Conservation (phyloP, 2,113 vertebrate species). For the Cebus imitator region DNA sequence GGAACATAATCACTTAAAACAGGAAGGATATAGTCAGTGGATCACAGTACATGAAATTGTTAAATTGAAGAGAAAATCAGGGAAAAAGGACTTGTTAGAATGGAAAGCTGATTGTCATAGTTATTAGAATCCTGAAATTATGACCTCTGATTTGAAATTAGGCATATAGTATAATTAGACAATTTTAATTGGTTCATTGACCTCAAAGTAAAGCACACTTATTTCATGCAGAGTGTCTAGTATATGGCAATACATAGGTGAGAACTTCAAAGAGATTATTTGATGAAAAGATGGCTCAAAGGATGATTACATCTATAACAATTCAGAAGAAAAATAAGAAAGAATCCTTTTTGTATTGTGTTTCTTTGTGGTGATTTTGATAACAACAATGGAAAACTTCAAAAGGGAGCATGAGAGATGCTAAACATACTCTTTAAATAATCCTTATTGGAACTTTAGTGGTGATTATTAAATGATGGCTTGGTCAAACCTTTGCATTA, state of each 20-base stretch:
- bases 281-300: constrained; percentile 9
- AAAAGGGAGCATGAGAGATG: background rate
- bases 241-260: background rate
- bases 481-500: background rate
- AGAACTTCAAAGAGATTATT: background rate
- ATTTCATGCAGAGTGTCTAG: background rate
- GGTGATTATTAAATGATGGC: background rate
- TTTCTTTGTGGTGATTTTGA: constrained; percentile 4
- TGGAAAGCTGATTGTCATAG: background rate
- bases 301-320: background rate
- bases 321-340: background rate
- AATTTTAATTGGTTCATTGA: background rate
- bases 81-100: background rate
- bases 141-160: constrained; percentile 19
- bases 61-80: background rate
- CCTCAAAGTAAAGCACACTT: background rate
- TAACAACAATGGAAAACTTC: background rate
- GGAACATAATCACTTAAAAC: background rate
- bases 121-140: constrained; percentile 3
- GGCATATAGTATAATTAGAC: background rate
- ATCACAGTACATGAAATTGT: background rate
- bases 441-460: background rate
- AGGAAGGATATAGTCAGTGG: background rate
- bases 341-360: background rate
- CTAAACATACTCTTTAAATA: background rate